These are phyloP conservation scores for Papilio dardanus DNA, from an alignment of 1,140 invertebrate species.

Conservation along the genomic window DNA sequence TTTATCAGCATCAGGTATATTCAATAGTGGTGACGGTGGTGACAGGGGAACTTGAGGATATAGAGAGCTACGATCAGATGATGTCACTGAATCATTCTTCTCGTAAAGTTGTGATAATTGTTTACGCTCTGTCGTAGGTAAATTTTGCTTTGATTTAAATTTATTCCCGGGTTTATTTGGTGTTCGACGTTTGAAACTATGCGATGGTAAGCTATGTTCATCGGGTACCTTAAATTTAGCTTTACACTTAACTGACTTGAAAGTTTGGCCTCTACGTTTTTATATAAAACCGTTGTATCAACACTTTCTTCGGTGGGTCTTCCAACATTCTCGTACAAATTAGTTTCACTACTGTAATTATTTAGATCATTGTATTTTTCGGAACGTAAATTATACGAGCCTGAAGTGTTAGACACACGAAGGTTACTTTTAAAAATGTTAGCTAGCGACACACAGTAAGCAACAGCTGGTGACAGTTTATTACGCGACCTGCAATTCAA, in stretches of 20 bases:
- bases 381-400: not conserved
- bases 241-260: not conserved
- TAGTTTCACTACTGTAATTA: not conserved
- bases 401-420: not conserved
- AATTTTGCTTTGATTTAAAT: not conserved
- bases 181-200: not conserved
- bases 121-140: not conserved
- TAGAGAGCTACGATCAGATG: not conserved
- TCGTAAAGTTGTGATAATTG: not conserved
- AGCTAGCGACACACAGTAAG: not conserved
- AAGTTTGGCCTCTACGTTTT: not conserved
- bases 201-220: not conserved
- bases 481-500: conserved; percentile 48
- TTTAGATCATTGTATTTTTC: not conserved
- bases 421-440: conserved; percentile 4
- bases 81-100: not conserved
- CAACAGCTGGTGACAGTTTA: not conserved
- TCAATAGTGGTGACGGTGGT: not conserved
- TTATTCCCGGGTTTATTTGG: not conserved
- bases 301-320: not conserved
- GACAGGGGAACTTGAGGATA: not conserved
- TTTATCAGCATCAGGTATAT: conserved; percentile 29
- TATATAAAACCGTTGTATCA: conserved; percentile 4
- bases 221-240: not conserved
- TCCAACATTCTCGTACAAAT: conserved; percentile 9